Evolutionary conservation across 1,140 invertebrate species (phyloP), one percentile per base, ranked within the genome.

Genomic region (Eupristina koningsbergeri): DNA sequence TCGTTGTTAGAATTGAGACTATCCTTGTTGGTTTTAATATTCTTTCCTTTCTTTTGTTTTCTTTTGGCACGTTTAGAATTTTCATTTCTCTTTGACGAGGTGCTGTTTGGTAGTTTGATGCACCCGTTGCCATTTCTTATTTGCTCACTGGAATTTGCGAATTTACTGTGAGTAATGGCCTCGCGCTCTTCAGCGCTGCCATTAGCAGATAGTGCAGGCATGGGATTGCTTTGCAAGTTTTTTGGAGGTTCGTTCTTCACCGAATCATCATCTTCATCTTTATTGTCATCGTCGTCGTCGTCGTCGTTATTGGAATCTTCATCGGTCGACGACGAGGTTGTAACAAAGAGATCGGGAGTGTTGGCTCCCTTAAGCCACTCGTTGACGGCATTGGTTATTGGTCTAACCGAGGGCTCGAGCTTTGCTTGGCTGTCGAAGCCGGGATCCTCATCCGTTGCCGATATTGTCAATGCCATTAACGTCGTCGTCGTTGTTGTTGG

Each of bases 221-320:
- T 93, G 93, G 93, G 93, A 93, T 93, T 93, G 93, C 92, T 88
- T 90, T 92, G 88, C 93, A 91, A 93, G 93, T 93, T 93, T 93
- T 93, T 93, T 93, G 92, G 86, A 88, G 89, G 89, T 88, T 92
- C 86, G 63, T 86, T 83, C 36, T 88, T 86, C 31, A 74, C 19
- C 19, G 64, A 31, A 0, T 31, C 76, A 79, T 82, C 50, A 19
- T 81, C 74, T 6, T 82, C 84, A 31, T 84, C 84, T 15, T 87
- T 83, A 26, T 86, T 86, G 13, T 87, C 84, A n/a, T 87, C 86
- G 26, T 88, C 89, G 26, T 89, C 88, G 50, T 19, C 87, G 41
- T 45, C 86, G 8, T 86, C 83, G 36, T 87, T 86, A 9, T 87
- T 89, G 15, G 88, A 86, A 3, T 87, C 87, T 29, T 89, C 87